Evolutionary conservation across 2,888 invertebrate species (phyloP).

Genomic region (Megalurothrips usitatus): DNA sequence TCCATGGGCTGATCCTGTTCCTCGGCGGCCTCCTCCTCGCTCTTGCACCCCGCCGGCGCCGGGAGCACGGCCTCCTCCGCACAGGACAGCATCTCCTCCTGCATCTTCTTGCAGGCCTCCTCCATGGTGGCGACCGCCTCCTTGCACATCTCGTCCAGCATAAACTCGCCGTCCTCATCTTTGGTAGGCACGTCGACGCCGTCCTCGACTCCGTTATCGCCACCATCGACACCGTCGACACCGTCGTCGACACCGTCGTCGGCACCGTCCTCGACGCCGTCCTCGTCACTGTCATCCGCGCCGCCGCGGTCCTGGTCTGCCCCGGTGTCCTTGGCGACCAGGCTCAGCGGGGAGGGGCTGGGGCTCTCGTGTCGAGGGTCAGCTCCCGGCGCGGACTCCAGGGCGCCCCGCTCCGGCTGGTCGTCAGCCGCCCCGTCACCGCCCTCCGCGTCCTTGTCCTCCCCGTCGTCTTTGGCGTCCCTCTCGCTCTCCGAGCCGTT

Average conservation of each 20-base stretch:
- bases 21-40: neutral
- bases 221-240: too few relatives aligned
- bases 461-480: slow-evolving; percentile 37
- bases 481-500: slow-evolving; percentile 33
- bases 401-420: neutral
- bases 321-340: slow-evolving; percentile 31
- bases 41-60: too few relatives aligned
- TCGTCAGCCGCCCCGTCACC: neutral
- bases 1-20: neutral
- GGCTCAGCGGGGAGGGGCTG: slow-evolving; percentile 32
- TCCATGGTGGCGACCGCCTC: neutral
- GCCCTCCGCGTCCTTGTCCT: slow-evolving; percentile 34
- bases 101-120: slow-evolving; percentile 7
- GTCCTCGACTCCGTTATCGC: slow-evolving; percentile 38
- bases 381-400: neutral
- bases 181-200: slow-evolving; percentile 34
- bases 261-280: slow-evolving; percentile 37
- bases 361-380: slow-evolving; percentile 32
- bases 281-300: too few relatives aligned
- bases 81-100: too few relatives aligned
- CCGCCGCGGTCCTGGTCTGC: slow-evolving; percentile 43
- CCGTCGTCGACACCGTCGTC: too few relatives aligned
- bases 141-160: neutral
- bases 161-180: slow-evolving; percentile 42
- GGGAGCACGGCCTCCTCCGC: too few relatives aligned